Percentiles rank a stretch among this genome's conserved stretches.
phyloP scores from a whole-genome alignment of 2,888 invertebrate genomes.

The Strigamia transsilvanica region DNA sequence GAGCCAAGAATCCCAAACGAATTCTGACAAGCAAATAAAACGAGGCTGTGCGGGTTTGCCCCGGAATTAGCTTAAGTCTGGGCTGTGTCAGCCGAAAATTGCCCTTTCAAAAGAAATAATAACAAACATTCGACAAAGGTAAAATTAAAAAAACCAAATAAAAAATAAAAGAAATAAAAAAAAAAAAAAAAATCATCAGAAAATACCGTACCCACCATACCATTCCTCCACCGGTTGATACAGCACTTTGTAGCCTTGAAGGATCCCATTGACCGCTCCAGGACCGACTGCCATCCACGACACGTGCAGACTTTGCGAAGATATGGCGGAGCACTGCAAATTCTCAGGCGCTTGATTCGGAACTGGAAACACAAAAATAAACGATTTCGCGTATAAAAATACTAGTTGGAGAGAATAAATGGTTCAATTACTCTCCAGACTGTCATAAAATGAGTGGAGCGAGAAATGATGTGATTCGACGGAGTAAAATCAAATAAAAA shows the following conservation, averaged over 20 bases:
- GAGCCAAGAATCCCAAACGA: constrained; percentile 13
- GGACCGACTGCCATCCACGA: constrained; percentile 64
- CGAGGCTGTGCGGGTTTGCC: background rate
- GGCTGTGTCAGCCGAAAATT: background rate
- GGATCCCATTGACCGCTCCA: constrained; percentile 63
- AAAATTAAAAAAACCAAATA: background rate
- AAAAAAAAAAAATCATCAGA: constrained; percentile 7
- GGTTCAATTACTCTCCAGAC: background rate
- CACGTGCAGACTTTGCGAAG: constrained; percentile 62
- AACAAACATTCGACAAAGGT: no score
- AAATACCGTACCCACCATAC: constrained; percentile 55
- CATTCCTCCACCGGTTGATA: constrained; percentile 60
- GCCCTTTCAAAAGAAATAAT: background rate
- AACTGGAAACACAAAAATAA: constrained; percentile 59
- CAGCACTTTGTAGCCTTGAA: constrained; percentile 64
- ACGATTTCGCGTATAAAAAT: background rate
- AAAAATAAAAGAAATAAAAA: background rate
- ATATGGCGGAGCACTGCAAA: constrained; percentile 62
- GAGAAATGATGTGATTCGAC: constrained; percentile 32
- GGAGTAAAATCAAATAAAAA: background rate
- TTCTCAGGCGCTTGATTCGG: constrained; percentile 63
- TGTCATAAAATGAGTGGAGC: background rate
- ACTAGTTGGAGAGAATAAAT: background rate
- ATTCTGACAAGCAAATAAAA: constrained; percentile 37
- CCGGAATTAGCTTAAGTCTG: constrained; percentile 20